These are phyloP conservation scores for Mactromeris polynyma DNA, from an alignment of 2,888 invertebrate species.

Conservation along the genomic window DNA sequence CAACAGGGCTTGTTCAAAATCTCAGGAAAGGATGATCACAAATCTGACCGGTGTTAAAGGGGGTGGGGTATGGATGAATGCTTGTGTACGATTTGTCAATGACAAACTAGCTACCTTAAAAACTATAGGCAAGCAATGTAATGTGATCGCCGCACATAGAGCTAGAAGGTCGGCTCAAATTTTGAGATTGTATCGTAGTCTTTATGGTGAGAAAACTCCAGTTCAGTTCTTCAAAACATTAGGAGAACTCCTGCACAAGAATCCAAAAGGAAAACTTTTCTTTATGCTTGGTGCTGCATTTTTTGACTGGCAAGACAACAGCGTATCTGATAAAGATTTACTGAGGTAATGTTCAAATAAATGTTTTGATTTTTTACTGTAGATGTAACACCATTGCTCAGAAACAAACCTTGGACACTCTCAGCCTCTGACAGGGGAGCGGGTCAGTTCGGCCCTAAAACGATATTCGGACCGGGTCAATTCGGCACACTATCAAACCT, in stretches of 20 bases:
- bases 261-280: conserved; percentile 59
- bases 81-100: conserved; percentile 63
- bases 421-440: too few relatives aligned
- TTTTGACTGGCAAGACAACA: conserved; percentile 83
- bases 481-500: too few relatives aligned
- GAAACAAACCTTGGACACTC: too few relatives aligned
- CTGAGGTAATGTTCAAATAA: conserved; percentile 61
- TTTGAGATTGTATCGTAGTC: conserved; percentile 75
- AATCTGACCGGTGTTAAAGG: conserved; percentile 31
- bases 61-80: conserved; percentile 50
- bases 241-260: conserved; percentile 53
- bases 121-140: conserved; percentile 79
- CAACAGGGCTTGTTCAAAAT: conserved; percentile 31
- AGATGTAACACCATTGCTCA: not conserved
- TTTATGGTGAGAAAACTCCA: conserved; percentile 78
- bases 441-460: too few relatives aligned
- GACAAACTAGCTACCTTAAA: conserved; percentile 67
- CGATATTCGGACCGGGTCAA: too few relatives aligned
- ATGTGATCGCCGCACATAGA: conserved; percentile 81
- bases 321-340: conserved; percentile 81
- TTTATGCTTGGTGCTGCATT: conserved; percentile 78
- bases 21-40: conserved; percentile 37
- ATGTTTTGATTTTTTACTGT: not conserved
- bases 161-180: conserved; percentile 79
- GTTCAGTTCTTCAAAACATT: conserved; percentile 72